Conservation (phyloP, 2,797 vertebrate genomes). For the Molossus alvarezi region DNA sequence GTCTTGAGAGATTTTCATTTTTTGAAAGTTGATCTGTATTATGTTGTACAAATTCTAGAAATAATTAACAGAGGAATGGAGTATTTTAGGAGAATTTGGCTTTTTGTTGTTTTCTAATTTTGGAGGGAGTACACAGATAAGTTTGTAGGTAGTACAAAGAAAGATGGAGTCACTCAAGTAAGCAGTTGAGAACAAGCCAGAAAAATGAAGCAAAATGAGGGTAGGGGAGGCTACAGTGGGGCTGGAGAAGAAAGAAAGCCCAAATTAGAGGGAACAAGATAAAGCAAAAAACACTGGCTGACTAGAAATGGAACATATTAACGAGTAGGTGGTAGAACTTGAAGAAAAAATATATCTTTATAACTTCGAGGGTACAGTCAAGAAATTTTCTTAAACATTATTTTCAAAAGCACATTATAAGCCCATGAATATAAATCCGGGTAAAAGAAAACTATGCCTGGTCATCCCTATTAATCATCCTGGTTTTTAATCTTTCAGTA, state of each 20-base stretch:
- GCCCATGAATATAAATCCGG: not conserved
- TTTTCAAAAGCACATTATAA: conserved; percentile 56
- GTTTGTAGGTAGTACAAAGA: conserved; percentile 37
- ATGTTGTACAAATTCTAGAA: conserved; percentile 18
- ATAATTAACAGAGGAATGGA: not conserved
- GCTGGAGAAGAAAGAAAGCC: not conserved
- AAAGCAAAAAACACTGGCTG: conserved; percentile 55
- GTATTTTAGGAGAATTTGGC: conserved; percentile 26
- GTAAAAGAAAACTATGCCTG: conserved; percentile 23
- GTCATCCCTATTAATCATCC: not conserved
- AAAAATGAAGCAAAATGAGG: conserved; percentile 27
- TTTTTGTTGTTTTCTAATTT: conserved; percentile 56
- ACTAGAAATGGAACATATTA: conserved; percentile 25
- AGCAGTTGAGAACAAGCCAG: conserved; percentile 56
- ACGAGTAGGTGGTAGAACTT: conserved; percentile 31
- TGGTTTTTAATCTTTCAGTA: conserved; percentile 25
- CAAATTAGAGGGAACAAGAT: conserved; percentile 41
- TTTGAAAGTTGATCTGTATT: conserved; percentile 52
- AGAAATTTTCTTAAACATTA: conserved; percentile 57
- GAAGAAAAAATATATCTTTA: conserved; percentile 18
- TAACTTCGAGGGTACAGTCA: conserved; percentile 1
- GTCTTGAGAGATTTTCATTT: not conserved
- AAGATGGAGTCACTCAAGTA: conserved; percentile 37
- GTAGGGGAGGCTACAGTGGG: no score
- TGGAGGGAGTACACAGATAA: conserved; percentile 38